Evolutionary conservation across 2,797 vertebrate genomes (phyloP), one percentile per base, ranked within the genome.

Genomic region (Spea hammondii): DNA sequence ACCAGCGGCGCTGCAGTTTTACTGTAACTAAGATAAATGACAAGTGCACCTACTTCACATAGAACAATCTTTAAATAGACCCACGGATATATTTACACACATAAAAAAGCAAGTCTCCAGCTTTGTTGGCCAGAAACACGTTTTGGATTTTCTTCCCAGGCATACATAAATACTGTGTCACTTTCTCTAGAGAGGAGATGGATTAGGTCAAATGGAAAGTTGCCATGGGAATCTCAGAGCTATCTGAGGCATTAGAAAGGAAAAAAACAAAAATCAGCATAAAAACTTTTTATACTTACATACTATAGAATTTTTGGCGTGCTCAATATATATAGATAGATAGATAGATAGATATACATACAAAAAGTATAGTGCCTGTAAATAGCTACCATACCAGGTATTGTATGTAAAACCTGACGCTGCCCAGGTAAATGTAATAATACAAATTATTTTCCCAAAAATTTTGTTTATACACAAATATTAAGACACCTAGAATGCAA

Each of bases 221-320:
- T 92, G 87, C 91, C 88, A 92, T 92, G 91, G 89, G 89, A 90
- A 93, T 91, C 72, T 2, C 76, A 78, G 75, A 4, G n/a, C 89
- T 91, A 93, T 93, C 93, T 92, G 90, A 89, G 84, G 86, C 84
- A 87, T 85, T 85, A 85, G 44, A 5, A 50, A 12, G 8, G 45
- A 50, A 62, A 48, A 76, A 48, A 17, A 46, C 9, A 8, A 13
- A n/a, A 72, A 72, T 60, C 32, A 32, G 32, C 32, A 32, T 32
- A 32, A 2, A 32, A 32, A 32, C 32, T 32, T 32, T 32, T 2
- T 32, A 32, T 32, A 32, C 32, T 32, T 32, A 32, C 3, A 32
- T 32, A 32, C 32, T 32, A 32, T 32, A 32, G 1, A 1, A 32
- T 32, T 32, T 2, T 32, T 32, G 32, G 32, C 32, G 1, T 32